phyloP scores from a whole-genome alignment of 2,888 invertebrate genomes.

The Drosophila leonis region DNA sequence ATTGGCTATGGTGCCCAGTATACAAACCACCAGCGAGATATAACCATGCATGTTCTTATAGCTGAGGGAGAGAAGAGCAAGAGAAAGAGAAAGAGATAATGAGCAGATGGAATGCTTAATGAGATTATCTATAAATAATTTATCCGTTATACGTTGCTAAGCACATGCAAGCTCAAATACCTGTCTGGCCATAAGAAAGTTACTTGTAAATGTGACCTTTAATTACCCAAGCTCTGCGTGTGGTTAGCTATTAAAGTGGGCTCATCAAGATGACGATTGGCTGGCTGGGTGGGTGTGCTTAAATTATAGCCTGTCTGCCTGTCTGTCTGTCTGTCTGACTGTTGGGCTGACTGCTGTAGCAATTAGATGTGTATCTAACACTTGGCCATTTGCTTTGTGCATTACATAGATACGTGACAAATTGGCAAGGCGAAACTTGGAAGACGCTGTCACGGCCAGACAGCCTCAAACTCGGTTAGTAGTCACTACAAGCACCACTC shows the following conservation, averaged over 20 bases:
- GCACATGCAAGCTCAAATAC: not conserved
- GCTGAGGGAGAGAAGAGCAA: constrained; percentile 71
- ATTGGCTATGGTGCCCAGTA: constrained; percentile 96
- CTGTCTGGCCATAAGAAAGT: constrained; percentile 10
- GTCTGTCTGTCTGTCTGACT: constrained; percentile 28
- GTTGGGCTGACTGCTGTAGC: constrained; percentile 45
- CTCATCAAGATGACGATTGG: constrained; percentile 14
- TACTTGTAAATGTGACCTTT: constrained; percentile 11
- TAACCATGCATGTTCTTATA: constrained; percentile 93
- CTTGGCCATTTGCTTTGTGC: constrained; percentile 68
- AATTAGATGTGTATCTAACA: constrained; percentile 78
- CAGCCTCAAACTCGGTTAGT: constrained; percentile 38
- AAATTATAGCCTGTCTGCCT: constrained; percentile 29
- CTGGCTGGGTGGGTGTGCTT: constrained; percentile 1
- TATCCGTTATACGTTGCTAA: not conserved
- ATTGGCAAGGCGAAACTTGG: constrained; percentile 64
- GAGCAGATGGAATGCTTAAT: not conserved
- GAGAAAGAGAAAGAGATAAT: not conserved
- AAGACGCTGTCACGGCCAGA: constrained; percentile 69
- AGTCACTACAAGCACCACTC: constrained; percentile 32
- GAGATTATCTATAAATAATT: constrained; percentile 2
- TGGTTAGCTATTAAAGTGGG: constrained; percentile 28
- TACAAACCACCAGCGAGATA: constrained; percentile 93
- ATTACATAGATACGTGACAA: constrained; percentile 71
- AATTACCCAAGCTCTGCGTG: constrained; percentile 33